These are phyloP conservation scores for Lamellibrachia luymesi DNA, from an alignment of 1,140 invertebrate species.

Conservation along the genomic window DNA sequence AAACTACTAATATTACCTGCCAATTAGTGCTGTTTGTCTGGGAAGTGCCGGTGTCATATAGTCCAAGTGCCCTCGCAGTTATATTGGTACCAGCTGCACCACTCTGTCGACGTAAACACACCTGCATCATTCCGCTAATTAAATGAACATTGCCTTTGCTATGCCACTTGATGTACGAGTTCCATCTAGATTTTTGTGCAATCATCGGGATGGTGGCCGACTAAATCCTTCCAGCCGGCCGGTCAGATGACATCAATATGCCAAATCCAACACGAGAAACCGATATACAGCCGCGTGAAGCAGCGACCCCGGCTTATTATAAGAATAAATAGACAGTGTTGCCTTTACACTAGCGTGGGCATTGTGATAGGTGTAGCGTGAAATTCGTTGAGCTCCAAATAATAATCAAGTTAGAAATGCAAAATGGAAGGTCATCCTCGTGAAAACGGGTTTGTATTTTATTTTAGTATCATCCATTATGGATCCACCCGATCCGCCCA, in stretches of 20 bases:
- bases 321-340: not conserved
- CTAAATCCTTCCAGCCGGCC: not conserved
- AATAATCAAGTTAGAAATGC: no score
- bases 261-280: not conserved
- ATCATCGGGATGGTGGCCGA: not conserved
- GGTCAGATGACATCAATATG: not conserved
- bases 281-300: not conserved
- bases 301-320: not conserved
- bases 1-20: not conserved
- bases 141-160: not conserved
- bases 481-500: no score
- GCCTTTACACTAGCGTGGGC: not conserved
- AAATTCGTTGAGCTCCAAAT: not conserved
- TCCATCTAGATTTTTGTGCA: not conserved
- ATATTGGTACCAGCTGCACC: not conserved
- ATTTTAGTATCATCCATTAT: no score
- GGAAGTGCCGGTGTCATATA: not conserved
- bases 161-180: not conserved
- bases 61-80: not conserved
- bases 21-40: not conserved
- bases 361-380: not conserved
- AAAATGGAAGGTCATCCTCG: no score
- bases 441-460: no score
- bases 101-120: not conserved
- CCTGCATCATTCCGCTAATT: not conserved